These are phyloP conservation scores for Popillia japonica DNA, from an alignment of 1,140 invertebrate species.

Conservation along the genomic window DNA sequence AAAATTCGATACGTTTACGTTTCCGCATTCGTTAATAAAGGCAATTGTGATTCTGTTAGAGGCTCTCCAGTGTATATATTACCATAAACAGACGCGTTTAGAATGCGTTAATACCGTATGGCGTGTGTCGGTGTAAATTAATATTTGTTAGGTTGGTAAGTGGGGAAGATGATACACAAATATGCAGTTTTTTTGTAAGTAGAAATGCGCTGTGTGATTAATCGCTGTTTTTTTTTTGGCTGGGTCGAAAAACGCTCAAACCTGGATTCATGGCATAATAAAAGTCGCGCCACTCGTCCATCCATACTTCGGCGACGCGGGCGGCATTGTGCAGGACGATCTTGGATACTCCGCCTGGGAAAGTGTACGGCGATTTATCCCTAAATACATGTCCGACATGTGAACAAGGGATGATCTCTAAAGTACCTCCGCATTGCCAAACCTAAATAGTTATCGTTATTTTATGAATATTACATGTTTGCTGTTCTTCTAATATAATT, in stretches of 20 bases:
- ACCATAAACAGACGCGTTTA: background rate
- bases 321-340: constrained; percentile 97
- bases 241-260: constrained; percentile 65
- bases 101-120: background rate
- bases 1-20: too few relatives aligned
- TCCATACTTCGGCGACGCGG: constrained; percentile 96
- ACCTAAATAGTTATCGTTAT: constrained; percentile 76
- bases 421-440: constrained; percentile 95
- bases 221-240: background rate
- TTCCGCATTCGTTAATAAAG: background rate
- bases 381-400: constrained; percentile 98
- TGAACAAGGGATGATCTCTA: constrained; percentile 96
- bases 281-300: constrained; percentile 98
- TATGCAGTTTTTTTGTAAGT: constrained; percentile 13
- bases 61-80: background rate
- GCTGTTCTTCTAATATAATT: too few relatives aligned
- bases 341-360: constrained; percentile 97
- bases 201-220: background rate
- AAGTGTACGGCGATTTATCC: constrained; percentile 99
- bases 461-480: too few relatives aligned
- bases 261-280: constrained; percentile 99
- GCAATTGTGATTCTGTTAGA: background rate
- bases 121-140: background rate
- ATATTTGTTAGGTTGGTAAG: background rate
- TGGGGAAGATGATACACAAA: background rate